These are phyloP conservation scores for Poecilia gillii DNA, from an alignment of 2,797 vertebrate genomes.

Conservation along the genomic window DNA sequence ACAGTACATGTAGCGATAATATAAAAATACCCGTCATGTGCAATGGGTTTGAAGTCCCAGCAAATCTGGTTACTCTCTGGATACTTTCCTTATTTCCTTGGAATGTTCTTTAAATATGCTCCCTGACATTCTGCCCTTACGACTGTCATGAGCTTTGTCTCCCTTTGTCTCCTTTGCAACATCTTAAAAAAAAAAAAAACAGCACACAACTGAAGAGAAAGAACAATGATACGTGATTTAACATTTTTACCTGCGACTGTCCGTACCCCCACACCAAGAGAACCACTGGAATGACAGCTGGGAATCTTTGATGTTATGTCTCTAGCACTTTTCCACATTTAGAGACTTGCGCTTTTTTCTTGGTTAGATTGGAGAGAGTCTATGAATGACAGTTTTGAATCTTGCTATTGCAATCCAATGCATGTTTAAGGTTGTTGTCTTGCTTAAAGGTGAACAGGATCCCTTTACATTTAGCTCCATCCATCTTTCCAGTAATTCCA, in stretches of 20 bases:
- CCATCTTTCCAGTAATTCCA: background rate
- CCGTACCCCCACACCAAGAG: background rate
- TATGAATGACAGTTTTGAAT: background rate
- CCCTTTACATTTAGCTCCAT: background rate
- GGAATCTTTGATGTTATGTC: background rate
- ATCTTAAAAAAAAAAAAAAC: background rate
- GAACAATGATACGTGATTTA: background rate
- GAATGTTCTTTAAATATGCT: slow-evolving; percentile 33
- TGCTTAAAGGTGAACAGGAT: background rate
- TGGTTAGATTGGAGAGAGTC: background rate
- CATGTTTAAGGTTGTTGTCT: background rate
- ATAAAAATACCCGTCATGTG: slow-evolving; percentile 56
- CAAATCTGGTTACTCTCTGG: slow-evolving; percentile 35
- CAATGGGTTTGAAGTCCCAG: slow-evolving; percentile 35
- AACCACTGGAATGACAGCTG: background rate
- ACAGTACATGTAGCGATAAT: slow-evolving; percentile 56
- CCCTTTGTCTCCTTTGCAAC: background rate
- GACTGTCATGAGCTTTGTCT: background rate
- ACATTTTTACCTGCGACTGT: background rate
- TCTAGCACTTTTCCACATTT: background rate
- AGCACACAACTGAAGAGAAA: background rate
- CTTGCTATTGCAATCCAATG: background rate
- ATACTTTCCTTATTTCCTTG: slow-evolving; percentile 35
- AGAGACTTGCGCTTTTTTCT: background rate
- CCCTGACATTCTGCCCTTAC: slow-evolving; percentile 24